phyloP scores from a whole-genome alignment of 2,797 vertebrate species.

The Nasua narica region DNA sequence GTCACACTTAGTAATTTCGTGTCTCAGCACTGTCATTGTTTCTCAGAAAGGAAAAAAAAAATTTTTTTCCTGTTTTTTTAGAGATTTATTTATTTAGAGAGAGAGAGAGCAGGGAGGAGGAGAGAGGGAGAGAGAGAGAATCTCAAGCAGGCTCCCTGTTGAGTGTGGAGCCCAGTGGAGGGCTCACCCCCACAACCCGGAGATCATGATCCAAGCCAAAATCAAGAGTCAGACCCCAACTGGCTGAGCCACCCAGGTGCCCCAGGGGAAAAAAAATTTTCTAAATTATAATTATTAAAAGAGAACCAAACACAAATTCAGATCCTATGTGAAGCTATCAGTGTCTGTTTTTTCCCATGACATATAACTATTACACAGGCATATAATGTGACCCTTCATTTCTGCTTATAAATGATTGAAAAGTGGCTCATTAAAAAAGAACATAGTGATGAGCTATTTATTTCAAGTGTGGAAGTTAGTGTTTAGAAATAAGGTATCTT shows the following conservation, averaged over 20 bases:
- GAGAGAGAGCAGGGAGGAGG: not conserved
- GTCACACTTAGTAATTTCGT: not conserved
- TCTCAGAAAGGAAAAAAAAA: constrained; percentile 13
- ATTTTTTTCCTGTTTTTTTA: not conserved
- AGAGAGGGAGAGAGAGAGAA: not conserved
- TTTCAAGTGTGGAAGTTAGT: not conserved
- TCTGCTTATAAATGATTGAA: not conserved
- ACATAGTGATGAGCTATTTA: not conserved
- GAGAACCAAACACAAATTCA: not conserved
- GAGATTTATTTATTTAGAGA: not conserved
- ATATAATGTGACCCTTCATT: not conserved
- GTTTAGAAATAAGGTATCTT: not conserved
- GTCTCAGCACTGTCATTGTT: not conserved
- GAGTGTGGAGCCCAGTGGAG: not conserved
- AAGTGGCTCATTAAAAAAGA: not conserved
- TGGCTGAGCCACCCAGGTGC: not conserved
- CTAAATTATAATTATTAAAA: not conserved
- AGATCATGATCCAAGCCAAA: not conserved
- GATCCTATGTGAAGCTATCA: not conserved
- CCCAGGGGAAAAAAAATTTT: not conserved
- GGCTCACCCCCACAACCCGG: not conserved
- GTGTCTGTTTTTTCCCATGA: not conserved
- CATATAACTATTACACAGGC: not conserved
- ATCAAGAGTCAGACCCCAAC: not conserved
- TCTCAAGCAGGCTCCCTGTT: not conserved